Evolutionary conservation across 2,113 vertebrate genomes (phyloP).

Genomic region (Oceanites oceanicus): DNA sequence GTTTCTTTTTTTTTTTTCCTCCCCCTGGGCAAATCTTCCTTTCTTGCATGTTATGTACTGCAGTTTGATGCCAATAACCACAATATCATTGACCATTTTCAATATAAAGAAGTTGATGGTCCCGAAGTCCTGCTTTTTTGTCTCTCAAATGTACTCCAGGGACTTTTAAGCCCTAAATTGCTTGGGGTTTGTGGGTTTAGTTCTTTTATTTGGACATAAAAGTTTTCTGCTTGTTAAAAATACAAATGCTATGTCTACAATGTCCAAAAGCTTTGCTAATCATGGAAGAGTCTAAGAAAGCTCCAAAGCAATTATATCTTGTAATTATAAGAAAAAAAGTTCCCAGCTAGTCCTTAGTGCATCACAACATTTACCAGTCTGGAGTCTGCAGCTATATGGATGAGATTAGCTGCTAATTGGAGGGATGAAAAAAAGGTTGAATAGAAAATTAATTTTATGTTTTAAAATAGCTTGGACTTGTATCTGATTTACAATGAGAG

Average conservation of each 20-base stretch:
- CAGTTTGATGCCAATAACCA: background rate
- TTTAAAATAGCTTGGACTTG: constrained; percentile 48
- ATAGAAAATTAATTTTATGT: constrained; percentile 60
- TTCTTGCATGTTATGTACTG: background rate
- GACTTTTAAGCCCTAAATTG: background rate
- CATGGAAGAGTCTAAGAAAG: constrained; percentile 67
- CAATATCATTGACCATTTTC: background rate
- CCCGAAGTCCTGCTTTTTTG: background rate
- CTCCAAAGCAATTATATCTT: constrained; percentile 74
- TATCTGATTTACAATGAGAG: constrained; percentile 29
- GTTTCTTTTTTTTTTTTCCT: background rate
- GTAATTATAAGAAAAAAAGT: constrained; percentile 73
- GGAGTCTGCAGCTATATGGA: constrained; percentile 64
- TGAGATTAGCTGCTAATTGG: constrained; percentile 76
- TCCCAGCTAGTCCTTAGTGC: constrained; percentile 60
- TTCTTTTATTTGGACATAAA: constrained; percentile 53
- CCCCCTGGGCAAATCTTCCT: background rate
- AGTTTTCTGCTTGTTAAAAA: constrained; percentile 66
- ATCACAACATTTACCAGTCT: constrained; percentile 66
- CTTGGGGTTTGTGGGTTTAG: background rate
- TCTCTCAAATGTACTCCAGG: background rate
- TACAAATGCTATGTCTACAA: constrained; percentile 60
- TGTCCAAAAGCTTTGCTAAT: constrained; percentile 70
- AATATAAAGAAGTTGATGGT: background rate
- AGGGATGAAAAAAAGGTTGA: constrained; percentile 59